Evolutionary conservation across 2,888 invertebrate species (phyloP), one percentile per base, ranked within the genome.

Genomic region (Darwinula stevensoni): DNA sequence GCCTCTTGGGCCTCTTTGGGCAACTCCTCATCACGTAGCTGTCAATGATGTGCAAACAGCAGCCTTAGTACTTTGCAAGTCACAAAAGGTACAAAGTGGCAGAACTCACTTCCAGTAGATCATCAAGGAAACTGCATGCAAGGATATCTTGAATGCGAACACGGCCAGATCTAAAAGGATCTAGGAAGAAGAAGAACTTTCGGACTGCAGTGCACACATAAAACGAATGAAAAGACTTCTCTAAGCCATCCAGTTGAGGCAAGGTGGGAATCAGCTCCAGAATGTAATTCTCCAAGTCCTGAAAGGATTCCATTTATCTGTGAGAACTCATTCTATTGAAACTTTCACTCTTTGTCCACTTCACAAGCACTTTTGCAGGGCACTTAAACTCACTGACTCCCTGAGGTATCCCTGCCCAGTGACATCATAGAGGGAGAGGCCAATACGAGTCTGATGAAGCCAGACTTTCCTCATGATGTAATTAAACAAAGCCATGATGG

Each of bases 261-360:
- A 91, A 52, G 0, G 86, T 82, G 0, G 88, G 88, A 33, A 91
- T 74, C 33, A 91, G 56, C 46, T 91, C 88, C 12, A 72, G 62
- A 41, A 91, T 84, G 47, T 91, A 94, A 50, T 75, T 82, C 50
- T 91, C 88, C 42, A 94, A 55, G 48, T 91, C 86, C 71, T 80
- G 55, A 2, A n/a, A n/a, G n/a, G n/a, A n/a, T n/a, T n/a, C n/a
- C n/a, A n/a, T n/a, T n/a, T 54, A n/a, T n/a, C n/a, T n/a, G n/a
- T n/a, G n/a, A n/a, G n/a, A n/a, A n/a, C n/a, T n/a, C n/a, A n/a
- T n/a, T n/a, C n/a, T n/a, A n/a, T n/a, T n/a, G 29, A 13, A 13
- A 11, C n/a, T 29, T n/a, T 4, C 18, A 29, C n/a, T 29, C 11
- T 17, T 15, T 3, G n/a, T 13, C n/a, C n/a, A n/a, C n/a, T n/a